Base-by-base conservation (phyloP, 2,113 vertebrate species). In the Dicerorhinus sumatrensis region DNA sequence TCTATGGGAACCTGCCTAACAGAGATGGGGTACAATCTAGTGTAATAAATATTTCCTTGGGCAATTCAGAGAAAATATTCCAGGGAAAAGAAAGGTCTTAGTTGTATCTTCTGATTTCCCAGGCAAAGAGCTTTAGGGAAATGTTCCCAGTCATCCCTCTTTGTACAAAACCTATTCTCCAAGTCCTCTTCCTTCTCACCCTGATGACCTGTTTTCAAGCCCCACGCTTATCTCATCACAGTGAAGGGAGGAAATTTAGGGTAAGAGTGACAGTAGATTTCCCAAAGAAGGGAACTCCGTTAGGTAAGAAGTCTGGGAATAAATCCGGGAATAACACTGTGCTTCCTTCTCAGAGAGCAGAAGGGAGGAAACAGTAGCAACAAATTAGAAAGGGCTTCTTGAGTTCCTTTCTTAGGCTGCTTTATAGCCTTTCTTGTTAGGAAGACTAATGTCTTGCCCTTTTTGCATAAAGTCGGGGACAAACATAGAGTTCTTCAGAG, bases 181-280 rank as follows among this genome's bases (percentile, higher is more conserved):
- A 33, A 17, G n/a, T 6, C 23, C 39, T 29, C 8, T 6, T n/a
- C 12, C 67, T 89, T 21, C 14, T 3, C 20, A 3, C 4, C 39
- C 33, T 13, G 1, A 11, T 31, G 6, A 7, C 20, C 36, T 6
- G 42, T 70, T 67, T 58, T 54, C 54, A 51, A 62, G 25, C 67
- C 63, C 39, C 21, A 18, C 16, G 1, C 0, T 6, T 16, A 4
- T 3, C 20, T 5, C 5, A 9, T 33, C 13, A 10, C n/a, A 11
- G 20, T 0, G 0, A 8, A 67, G 33, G 31, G 31, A 58, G 76
- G 21, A 36, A 0, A n/a, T 33, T 20, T 23, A 5, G 27, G 51
- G 4, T 10, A 16, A 39, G 29, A 2, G 5, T 3, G 6, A 21
- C 0, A 0, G 3, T 2, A 3, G 72, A 8, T 42, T 39, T 31